Percentiles rank a stretch among this genome's conserved stretches.
phyloP scores from a whole-genome alignment of 2,113 vertebrate species.

The Macheiramphus alcinus region DNA sequence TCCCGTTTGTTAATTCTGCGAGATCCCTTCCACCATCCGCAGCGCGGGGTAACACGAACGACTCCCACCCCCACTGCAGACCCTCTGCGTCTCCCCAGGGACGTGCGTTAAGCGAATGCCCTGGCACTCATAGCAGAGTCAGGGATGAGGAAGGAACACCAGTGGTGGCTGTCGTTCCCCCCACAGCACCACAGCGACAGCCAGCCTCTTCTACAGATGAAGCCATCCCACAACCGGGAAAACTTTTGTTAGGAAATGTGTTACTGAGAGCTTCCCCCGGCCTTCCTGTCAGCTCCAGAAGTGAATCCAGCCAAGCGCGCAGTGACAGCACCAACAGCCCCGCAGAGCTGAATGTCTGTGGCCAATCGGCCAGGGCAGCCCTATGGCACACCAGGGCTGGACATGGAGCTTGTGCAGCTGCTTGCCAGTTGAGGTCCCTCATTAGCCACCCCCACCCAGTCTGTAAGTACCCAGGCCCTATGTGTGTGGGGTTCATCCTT shows the following conservation, averaged over 20 bases:
- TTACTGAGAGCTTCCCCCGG: not conserved
- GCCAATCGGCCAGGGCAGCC: fast-evolving
- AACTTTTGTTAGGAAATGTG: not conserved
- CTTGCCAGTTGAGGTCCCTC: not conserved
- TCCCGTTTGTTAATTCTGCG: fast-evolving
- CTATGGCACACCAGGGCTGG: fast-evolving
- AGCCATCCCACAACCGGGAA: fast-evolving
- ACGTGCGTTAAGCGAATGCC: fast-evolving
- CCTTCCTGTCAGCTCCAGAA: not conserved
- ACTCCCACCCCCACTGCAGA: too few relatives aligned
- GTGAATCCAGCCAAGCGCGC: fast-evolving
- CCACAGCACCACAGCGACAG: fast-evolving
- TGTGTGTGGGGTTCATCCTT: fast-evolving
- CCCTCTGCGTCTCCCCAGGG: too few relatives aligned
- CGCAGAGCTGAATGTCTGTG: fast-evolving
- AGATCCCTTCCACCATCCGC: fast-evolving
- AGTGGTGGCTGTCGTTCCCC: fast-evolving
- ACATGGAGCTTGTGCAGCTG: fast-evolving
- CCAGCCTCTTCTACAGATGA: fast-evolving
- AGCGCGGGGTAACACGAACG: too few relatives aligned
- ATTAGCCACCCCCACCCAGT: not conserved
- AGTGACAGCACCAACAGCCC: fast-evolving
- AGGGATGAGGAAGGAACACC: fast-evolving
- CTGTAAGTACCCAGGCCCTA: not conserved
- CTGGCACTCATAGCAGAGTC: fast-evolving